Evolutionary conservation across 2,797 vertebrate species (phyloP).

Genomic region (Tokudaia muenninki): DNA sequence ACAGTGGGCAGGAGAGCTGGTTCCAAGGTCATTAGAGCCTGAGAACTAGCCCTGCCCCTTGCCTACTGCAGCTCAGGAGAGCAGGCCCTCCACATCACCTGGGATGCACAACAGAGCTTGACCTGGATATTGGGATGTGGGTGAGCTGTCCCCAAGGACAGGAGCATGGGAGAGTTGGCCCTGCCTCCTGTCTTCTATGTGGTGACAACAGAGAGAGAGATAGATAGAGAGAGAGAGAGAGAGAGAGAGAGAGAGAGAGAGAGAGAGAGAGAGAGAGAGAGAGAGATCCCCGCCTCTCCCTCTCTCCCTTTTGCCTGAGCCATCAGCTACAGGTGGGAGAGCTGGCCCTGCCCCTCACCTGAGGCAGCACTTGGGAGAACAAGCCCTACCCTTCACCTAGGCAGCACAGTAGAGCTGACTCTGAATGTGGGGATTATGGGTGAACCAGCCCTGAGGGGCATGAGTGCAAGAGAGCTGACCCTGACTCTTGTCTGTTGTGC

Average conservation of each 20-base stretch:
- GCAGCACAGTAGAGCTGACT: neutral
- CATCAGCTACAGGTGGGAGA: too few relatives aligned
- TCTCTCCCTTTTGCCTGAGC: too few relatives aligned
- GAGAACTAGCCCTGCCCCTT: neutral
- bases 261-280: too few relatives aligned
- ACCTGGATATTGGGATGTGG: too few relatives aligned
- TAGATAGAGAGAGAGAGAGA: too few relatives aligned
- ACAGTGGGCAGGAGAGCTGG: neutral
- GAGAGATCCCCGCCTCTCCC: too few relatives aligned
- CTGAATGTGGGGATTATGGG: neutral
- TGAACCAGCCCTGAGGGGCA: neutral
- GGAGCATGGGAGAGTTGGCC: too few relatives aligned
- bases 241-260: too few relatives aligned
- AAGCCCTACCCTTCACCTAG: neutral
- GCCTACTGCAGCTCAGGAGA: neutral
- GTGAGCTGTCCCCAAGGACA: neutral
- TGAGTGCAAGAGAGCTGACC: neutral
- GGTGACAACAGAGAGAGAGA: too few relatives aligned
- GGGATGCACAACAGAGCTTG: too few relatives aligned
- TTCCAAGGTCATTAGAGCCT: neutral
- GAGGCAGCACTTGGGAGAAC: neutral
- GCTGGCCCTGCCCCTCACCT: neutral
- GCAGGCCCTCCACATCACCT: too few relatives aligned
- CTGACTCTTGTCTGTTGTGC: neutral
- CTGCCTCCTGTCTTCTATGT: too few relatives aligned